Percentiles rank a stretch among this genome's conserved stretches.
Evolutionary conservation across 2,113 vertebrate genomes (phyloP).

Genomic region (Lates calcarifer): DNA sequence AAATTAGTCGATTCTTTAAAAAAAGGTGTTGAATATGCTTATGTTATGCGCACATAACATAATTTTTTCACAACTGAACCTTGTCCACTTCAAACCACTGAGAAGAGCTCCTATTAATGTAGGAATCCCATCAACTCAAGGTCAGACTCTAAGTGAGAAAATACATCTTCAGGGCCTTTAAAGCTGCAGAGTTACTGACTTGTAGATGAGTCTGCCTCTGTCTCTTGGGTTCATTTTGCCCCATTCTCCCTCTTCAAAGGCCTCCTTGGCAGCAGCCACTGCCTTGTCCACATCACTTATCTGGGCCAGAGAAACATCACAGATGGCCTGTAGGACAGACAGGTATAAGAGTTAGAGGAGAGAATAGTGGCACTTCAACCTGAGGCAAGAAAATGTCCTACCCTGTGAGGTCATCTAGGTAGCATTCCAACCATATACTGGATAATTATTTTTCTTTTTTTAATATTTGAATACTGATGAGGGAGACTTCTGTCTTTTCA

Average conservation of each 20-base stretch:
- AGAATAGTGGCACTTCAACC: not conserved
- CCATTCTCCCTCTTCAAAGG: constrained; percentile 88
- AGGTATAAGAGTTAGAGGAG: not conserved
- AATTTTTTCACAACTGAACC: too few relatives aligned
- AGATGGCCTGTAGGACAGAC: constrained; percentile 79
- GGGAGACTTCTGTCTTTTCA: not conserved
- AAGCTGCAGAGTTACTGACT: constrained; percentile 65
- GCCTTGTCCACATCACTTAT: constrained; percentile 85
- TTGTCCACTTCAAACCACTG: not conserved
- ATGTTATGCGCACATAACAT: too few relatives aligned
- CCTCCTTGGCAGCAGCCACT: constrained; percentile 85
- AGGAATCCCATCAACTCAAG: not conserved
- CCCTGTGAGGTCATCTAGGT: not conserved
- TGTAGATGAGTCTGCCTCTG: constrained; percentile 85
- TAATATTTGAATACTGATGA: not conserved
- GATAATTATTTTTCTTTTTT: not conserved
- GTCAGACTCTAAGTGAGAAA: not conserved
- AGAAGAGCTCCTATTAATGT: too few relatives aligned
- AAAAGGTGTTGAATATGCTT: too few relatives aligned
- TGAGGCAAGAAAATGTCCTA: too few relatives aligned
- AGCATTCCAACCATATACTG: not conserved
- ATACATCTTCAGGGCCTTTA: not conserved
- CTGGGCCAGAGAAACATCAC: constrained; percentile 86
- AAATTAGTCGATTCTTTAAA: too few relatives aligned
- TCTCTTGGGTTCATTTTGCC: constrained; percentile 89